Evolutionary conservation across 2,888 invertebrate species (phyloP).

Genomic region (Drosophila affinis): DNA sequence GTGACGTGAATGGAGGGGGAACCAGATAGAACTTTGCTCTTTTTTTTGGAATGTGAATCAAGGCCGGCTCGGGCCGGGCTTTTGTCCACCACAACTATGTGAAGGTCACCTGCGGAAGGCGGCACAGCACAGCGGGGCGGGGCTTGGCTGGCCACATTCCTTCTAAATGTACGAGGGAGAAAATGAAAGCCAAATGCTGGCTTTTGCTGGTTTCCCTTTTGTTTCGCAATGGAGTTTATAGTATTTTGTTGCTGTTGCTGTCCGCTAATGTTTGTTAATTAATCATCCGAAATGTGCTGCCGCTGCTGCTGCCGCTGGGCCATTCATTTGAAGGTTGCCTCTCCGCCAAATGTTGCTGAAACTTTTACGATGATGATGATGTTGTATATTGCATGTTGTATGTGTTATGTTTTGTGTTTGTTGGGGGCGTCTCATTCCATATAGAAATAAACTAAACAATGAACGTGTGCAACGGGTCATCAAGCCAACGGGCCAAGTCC

Average conservation of each 20-base stretch:
- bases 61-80: neutral
- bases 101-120: conserved; percentile 31
- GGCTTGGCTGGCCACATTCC: conserved; percentile 22
- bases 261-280: conserved; percentile 64
- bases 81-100: conserved; percentile 35
- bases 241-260: conserved; percentile 6
- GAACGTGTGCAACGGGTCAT: conserved; percentile 3
- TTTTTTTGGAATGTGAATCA: conserved; percentile 20
- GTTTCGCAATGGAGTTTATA: conserved; percentile 50
- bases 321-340: conserved; percentile 22
- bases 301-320: conserved; percentile 22
- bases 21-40: conserved; percentile 30
- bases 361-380: conserved; percentile 8
- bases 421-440: conserved; percentile 25
- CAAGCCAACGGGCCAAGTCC: too few species aligned
- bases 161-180: conserved; percentile 19
- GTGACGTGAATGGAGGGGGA: conserved; percentile 30
- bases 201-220: conserved; percentile 60
- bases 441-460: conserved; percentile 34
- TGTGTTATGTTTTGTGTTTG: conserved; percentile 21
- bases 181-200: conserved; percentile 34
- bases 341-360: conserved; percentile 19
- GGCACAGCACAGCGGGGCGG: neutral
- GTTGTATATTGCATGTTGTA: conserved; percentile 20
- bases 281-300: conserved; percentile 58